phyloP scores from a whole-genome alignment of 2,113 vertebrate genomes.

The Polyodon spathula region DNA sequence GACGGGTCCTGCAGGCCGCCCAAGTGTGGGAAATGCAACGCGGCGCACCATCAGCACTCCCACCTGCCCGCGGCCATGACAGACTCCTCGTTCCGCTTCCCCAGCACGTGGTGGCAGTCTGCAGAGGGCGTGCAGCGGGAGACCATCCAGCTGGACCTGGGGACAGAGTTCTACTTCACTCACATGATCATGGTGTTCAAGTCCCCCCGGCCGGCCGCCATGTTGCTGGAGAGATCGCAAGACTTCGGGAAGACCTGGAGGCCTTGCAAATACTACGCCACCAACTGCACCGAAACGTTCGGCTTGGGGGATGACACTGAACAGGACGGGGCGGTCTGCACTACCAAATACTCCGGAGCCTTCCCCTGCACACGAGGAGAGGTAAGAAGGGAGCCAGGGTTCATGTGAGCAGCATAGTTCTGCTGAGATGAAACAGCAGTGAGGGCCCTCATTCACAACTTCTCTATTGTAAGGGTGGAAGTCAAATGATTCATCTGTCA shows the following conservation, averaged over 20 bases:
- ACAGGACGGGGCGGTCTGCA: constrained; percentile 67
- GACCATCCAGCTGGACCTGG: constrained; percentile 81
- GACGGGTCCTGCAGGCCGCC: constrained; percentile 51
- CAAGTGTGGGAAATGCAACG: constrained; percentile 67
- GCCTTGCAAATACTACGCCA: constrained; percentile 79
- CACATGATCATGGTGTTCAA: constrained; percentile 91
- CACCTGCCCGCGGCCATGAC: constrained; percentile 80
- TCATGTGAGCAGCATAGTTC: neutral
- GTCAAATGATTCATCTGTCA: too few species aligned
- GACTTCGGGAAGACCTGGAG: constrained; percentile 84
- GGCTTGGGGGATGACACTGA: constrained; percentile 64
- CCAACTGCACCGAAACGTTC: constrained; percentile 76
- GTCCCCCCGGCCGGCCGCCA: constrained; percentile 79
- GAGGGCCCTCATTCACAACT: too few species aligned
- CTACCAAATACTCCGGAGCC: constrained; percentile 80
- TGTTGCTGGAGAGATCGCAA: constrained; percentile 88
- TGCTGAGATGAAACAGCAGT: constrained; percentile 17
- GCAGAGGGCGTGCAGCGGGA: constrained; percentile 57
- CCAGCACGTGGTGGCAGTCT: constrained; percentile 94
- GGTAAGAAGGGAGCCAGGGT: constrained; percentile 46
- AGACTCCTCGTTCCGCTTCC: constrained; percentile 84
- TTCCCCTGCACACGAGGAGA: constrained; percentile 87
- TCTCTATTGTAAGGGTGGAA: too few species aligned
- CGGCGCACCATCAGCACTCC: constrained; percentile 52
- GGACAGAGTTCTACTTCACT: constrained; percentile 87